phyloP scores from a whole-genome alignment of 2,888 invertebrate species.

The Phalera bucephala region DNA sequence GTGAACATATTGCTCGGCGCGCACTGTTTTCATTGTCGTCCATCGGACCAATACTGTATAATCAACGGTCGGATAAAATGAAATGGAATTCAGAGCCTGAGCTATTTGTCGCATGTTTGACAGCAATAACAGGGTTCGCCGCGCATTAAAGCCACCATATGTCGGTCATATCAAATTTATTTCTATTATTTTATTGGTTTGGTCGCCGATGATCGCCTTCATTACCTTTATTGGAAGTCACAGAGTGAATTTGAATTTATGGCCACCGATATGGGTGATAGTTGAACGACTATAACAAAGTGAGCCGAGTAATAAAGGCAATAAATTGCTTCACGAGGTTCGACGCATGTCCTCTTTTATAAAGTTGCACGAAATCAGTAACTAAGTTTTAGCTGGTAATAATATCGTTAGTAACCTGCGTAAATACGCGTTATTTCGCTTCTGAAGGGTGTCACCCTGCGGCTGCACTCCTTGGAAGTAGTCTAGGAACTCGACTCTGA shows the following conservation, averaged over 20 bases:
- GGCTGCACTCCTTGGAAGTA: no score
- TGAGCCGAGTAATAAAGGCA: conserved; percentile 74
- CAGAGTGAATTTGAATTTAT: conserved; percentile 80
- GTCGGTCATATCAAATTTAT: conserved; percentile 83
- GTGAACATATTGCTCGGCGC: conserved; percentile 77
- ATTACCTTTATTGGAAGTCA: conserved; percentile 81
- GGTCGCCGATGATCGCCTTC: conserved; percentile 76
- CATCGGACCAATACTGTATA: conserved; percentile 78
- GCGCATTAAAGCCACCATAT: conserved; percentile 79
- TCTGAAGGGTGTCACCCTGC: no score
- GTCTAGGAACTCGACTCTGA: no score
- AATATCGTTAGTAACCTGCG: conserved; percentile 16
- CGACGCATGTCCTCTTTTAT: conserved; percentile 43
- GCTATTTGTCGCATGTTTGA: conserved; percentile 82
- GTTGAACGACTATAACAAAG: conserved; percentile 75
- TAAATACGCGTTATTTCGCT: conserved; percentile 9
- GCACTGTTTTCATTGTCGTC: conserved; percentile 75
- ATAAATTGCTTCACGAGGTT: conserved; percentile 66
- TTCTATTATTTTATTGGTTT: conserved; percentile 82
- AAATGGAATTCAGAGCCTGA: conserved; percentile 68
- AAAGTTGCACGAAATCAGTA: conserved; percentile 25
- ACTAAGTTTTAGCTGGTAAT: conserved; percentile 8
- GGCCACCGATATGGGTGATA: conserved; percentile 74
- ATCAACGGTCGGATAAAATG: conserved; percentile 76
- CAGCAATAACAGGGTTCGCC: conserved; percentile 81